Conservation (phyloP, 2,797 vertebrate genomes). For the Chromobotia macracanthus region DNA sequence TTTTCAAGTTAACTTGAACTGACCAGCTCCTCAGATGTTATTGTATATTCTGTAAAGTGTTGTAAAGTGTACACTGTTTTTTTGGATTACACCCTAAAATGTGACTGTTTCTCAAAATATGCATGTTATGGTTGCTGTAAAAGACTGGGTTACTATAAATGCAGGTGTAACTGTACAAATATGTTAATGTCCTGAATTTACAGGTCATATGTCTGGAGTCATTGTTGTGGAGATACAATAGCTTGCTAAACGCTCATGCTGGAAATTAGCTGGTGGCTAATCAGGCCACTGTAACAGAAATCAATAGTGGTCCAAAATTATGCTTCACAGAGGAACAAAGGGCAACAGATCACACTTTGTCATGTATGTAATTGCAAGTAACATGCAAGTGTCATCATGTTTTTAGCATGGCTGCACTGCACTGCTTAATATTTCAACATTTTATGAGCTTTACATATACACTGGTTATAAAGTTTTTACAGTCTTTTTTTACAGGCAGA, state of each 20-base stretch:
- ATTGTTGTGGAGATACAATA: constrained; percentile 11
- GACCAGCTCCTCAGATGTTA: background rate
- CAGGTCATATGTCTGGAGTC: constrained; percentile 28
- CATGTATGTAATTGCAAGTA: background rate
- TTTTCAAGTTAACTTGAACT: background rate
- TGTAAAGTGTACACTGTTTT: background rate
- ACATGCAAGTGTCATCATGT: constrained; percentile 3
- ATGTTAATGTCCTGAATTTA: background rate
- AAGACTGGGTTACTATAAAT: background rate
- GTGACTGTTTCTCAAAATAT: background rate
- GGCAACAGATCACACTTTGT: constrained; percentile 8
- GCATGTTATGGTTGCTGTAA: background rate
- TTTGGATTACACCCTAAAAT: constrained; percentile 3
- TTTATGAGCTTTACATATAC: background rate
- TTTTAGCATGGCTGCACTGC: background rate
- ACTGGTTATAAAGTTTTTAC: background rate
- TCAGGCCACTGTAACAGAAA: constrained; percentile 50
- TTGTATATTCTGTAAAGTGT: background rate
- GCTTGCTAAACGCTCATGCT: constrained; percentile 33
- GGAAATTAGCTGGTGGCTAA: constrained; percentile 59
- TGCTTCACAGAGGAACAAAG: constrained; percentile 1
- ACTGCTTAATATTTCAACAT: background rate
- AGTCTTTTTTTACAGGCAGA: background rate
- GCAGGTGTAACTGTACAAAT: constrained; percentile 9
- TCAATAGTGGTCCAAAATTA: constrained; percentile 44